phyloP scores from a whole-genome alignment of 2,797 vertebrate genomes.

The Phataginus tricuspis region DNA sequence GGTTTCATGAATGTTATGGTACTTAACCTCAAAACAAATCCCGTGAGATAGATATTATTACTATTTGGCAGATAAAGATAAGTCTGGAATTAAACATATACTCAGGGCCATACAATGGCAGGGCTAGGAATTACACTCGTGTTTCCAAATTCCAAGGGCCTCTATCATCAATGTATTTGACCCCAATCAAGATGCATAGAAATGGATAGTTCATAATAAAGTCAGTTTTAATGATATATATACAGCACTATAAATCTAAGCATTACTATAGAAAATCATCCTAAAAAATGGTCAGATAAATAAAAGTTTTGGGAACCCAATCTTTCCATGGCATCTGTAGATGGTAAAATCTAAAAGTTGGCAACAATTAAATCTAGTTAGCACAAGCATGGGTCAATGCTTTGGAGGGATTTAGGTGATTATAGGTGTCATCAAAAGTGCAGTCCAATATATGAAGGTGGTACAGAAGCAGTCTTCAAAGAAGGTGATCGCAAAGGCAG shows the following conservation, averaged over 20 bases:
- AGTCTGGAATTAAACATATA: not conserved
- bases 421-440: not conserved
- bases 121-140: not conserved
- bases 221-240: not conserved
- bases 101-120: not conserved
- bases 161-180: not conserved
- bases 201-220: not conserved
- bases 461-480: not conserved
- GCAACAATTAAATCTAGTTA: not conserved
- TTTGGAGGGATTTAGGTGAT: not conserved
- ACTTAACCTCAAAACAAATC: not conserved
- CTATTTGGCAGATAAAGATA: not conserved
- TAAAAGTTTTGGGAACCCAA: not conserved
- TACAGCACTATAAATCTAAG: not conserved
- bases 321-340: not conserved
- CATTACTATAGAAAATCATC: not conserved
- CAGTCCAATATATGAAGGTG: fast-evolving
- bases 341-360: conserved; percentile 15
- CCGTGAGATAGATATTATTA: not conserved
- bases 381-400: not conserved
- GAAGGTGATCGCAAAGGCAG: not conserved
- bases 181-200: not conserved
- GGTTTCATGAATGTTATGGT: not conserved
- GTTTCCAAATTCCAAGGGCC: not conserved
- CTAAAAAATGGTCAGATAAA: not conserved